A percentile compares a stretch with the other conserved stretches of the same genome.
These are phyloP conservation scores for Volucella bombylans DNA, from an alignment of 2,888 invertebrate species.

Conservation along the genomic window DNA sequence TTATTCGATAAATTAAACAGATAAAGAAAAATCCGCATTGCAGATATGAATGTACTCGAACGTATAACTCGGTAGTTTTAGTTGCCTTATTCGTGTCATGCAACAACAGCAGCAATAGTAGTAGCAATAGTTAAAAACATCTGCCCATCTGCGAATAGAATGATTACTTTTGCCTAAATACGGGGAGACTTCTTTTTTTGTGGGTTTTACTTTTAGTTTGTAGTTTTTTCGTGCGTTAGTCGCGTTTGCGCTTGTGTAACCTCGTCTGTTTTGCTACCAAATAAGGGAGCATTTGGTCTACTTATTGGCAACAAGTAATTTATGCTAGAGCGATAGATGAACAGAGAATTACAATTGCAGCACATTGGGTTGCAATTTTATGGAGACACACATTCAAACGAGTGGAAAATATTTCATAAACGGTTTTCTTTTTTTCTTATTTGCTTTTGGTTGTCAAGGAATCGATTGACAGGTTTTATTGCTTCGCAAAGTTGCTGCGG, in stretches of 20 bases:
- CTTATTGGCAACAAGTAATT: slow-evolving; percentile 46
- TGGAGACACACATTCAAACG: neutral
- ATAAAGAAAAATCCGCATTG: slow-evolving; percentile 57
- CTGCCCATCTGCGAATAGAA: slow-evolving; percentile 62
- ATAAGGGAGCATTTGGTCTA: slow-evolving; percentile 61
- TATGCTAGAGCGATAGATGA: slow-evolving; percentile 33
- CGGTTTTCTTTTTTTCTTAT: neutral
- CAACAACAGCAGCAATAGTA: slow-evolving; percentile 7
- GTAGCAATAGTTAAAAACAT: slow-evolving; percentile 10
- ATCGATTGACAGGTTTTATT: slow-evolving; percentile 23
- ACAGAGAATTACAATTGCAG: slow-evolving; percentile 10
- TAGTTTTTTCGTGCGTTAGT: slow-evolving; percentile 6
- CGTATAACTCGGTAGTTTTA: slow-evolving; percentile 44
- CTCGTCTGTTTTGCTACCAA: slow-evolving; percentile 62
- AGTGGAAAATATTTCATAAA: slow-evolving; percentile 20
- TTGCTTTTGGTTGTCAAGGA: neutral
- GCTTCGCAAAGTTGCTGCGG: slow-evolving; percentile 2
- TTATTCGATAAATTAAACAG: slow-evolving; percentile 56
- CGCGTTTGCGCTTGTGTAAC: slow-evolving; percentile 60
- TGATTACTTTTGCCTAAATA: slow-evolving; percentile 68
- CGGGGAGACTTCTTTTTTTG: slow-evolving; percentile 62
- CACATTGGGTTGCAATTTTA: slow-evolving; percentile 14
- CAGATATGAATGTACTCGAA: slow-evolving; percentile 32
- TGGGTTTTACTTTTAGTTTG: slow-evolving; percentile 78
- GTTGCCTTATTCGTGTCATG: slow-evolving; percentile 60